Conservation (phyloP, 2,888 invertebrate species). For the Lithophane leautieri region DNA sequence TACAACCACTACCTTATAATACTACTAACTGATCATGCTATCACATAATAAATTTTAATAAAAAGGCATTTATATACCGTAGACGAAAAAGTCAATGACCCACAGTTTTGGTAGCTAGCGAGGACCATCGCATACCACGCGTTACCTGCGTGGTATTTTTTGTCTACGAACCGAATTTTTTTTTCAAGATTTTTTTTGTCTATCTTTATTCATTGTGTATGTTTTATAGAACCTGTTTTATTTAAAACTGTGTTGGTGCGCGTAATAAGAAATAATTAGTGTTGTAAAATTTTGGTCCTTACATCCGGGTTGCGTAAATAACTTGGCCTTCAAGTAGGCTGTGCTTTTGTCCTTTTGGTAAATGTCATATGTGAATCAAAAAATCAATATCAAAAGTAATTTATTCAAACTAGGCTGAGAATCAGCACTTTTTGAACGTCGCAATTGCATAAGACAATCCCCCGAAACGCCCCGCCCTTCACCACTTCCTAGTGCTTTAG, state of each 20-base stretch:
- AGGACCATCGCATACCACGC: slow-evolving; percentile 22
- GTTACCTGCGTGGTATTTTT: slow-evolving; percentile 30
- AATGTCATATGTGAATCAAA: not conserved
- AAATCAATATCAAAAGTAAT: no score
- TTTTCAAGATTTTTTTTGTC: not conserved
- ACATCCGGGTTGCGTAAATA: not conserved
- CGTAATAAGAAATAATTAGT: not conserved
- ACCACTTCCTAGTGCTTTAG: not conserved
- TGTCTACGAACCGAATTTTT: slow-evolving; percentile 9
- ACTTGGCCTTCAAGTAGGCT: not conserved
- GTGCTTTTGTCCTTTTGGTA: not conserved
- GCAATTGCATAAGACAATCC: no score
- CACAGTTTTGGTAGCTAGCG: slow-evolving; percentile 10
- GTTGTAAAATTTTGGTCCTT: not conserved
- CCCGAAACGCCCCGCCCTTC: not conserved
- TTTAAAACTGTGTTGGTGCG: not conserved
- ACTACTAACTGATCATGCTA: not conserved
- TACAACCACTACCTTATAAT: not conserved
- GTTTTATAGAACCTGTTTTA: slow-evolving; percentile 3
- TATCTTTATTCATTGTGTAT: not conserved
- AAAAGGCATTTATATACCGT: slow-evolving; percentile 14
- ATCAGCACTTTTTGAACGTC: no score
- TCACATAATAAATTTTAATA: not conserved
- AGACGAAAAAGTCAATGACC: slow-evolving; percentile 45
- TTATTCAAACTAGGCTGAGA: no score